Conservation (phyloP, 1,140 invertebrate genomes). For the Babylonia areolata region DNA sequence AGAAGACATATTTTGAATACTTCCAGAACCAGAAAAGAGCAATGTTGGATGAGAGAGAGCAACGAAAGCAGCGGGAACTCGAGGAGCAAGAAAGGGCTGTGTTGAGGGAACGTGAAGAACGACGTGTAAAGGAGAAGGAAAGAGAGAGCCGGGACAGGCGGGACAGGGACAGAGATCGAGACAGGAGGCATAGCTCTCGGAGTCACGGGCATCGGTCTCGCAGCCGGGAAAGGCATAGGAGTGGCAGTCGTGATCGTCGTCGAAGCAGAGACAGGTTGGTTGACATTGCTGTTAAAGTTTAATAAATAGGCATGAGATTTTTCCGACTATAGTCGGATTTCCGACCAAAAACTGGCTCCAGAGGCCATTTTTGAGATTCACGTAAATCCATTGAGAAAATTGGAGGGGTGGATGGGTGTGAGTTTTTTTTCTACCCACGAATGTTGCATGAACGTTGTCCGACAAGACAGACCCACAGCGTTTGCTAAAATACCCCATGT, state of each 20-base stretch:
- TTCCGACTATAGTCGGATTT: no score
- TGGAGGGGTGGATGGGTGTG: no score
- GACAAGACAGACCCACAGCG: no score
- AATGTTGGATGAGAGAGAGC: slow-evolving; percentile 60
- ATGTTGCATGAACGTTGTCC: no score
- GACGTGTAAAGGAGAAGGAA: slow-evolving; percentile 53
- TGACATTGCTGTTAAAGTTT: neutral
- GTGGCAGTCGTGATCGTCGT: slow-evolving; percentile 42
- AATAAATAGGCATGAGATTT: no score
- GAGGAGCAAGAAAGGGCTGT: slow-evolving; percentile 66
- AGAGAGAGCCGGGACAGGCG: slow-evolving; percentile 50
- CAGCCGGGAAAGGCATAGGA: slow-evolving; percentile 42
- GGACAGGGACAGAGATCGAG: slow-evolving; percentile 48
- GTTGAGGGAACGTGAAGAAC: slow-evolving; percentile 76
- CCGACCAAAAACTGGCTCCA: no score
- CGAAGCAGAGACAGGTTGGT: slow-evolving; percentile 40
- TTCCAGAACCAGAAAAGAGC: slow-evolving; percentile 55
- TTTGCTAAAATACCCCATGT: no score
- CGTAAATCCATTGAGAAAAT: no score
- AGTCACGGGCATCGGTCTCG: slow-evolving; percentile 35
- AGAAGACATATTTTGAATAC: no score
- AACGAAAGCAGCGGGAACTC: slow-evolving; percentile 66
- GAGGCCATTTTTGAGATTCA: no score
- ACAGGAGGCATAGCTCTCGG: slow-evolving; percentile 37
- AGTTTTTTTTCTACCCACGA: no score